phyloP scores from a whole-genome alignment of 2,797 vertebrate species.

The Botia almorhae region DNA sequence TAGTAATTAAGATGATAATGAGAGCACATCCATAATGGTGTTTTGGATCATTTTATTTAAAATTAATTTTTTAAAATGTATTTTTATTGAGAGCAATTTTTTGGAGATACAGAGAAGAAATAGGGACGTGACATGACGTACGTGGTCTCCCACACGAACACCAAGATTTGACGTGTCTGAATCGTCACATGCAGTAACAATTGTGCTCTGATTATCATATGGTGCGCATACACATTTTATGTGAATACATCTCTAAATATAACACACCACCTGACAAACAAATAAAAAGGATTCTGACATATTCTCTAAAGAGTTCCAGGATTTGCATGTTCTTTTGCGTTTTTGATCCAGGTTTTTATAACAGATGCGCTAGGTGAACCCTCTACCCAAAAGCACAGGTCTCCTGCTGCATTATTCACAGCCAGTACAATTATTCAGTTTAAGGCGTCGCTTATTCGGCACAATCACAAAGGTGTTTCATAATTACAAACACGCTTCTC shows the following conservation, averaged over 20 bases:
- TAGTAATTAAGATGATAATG: no score
- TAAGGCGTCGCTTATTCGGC: conserved; percentile 47
- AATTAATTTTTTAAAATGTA: no score
- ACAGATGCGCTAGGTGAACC: conserved; percentile 66
- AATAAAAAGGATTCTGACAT: conserved; percentile 25
- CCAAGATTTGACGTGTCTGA: no score
- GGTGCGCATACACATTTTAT: neutral
- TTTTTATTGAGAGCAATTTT: no score
- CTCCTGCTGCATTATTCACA: conserved; percentile 67
- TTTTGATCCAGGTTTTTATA: conserved; percentile 66
- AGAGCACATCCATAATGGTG: no score
- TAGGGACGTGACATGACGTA: no score
- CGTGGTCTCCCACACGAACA: no score
- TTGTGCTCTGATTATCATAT: neutral
- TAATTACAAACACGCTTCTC: conserved; percentile 68
- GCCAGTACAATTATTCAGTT: conserved; percentile 69
- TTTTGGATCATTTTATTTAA: neutral
- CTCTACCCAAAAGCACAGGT: conserved; percentile 57
- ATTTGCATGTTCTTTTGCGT: conserved; percentile 62
- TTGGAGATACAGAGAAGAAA: no score
- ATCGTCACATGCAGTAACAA: no score
- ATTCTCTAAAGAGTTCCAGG: conserved; percentile 18
- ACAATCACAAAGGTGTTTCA: conserved; percentile 55
- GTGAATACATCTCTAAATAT: neutral
- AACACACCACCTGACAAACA: neutral